A percentile compares a stretch with the other conserved stretches of the same genome.
These are phyloP conservation scores for Melikaiella ostensackeni DNA, from an alignment of 2,888 invertebrate species.

Conservation along the genomic window DNA sequence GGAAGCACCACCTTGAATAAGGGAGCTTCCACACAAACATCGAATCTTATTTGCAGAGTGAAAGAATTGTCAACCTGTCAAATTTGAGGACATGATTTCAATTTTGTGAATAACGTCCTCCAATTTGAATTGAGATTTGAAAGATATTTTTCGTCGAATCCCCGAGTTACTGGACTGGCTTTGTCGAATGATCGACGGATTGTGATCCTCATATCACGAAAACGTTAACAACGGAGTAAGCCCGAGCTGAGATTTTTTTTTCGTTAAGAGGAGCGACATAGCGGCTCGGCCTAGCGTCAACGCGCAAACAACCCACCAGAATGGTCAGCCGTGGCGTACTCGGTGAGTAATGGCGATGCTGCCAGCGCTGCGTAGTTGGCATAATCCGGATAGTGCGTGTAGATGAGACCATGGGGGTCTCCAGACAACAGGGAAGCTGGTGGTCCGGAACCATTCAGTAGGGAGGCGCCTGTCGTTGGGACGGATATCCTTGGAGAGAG, in stretches of 20 bases:
- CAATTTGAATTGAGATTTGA: not conserved
- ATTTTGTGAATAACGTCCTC: not conserved
- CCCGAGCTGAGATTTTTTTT: constrained; percentile 5
- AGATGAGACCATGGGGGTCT: constrained; percentile 91
- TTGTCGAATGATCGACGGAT: constrained; percentile 9
- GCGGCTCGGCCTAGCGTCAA: constrained; percentile 81
- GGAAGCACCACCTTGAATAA: not conserved
- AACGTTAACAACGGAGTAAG: constrained; percentile 7
- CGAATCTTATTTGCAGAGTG: not conserved
- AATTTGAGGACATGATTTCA: not conserved
- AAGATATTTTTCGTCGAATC: not conserved
- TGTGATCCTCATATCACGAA: constrained; percentile 1
- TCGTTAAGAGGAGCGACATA: constrained; percentile 35
- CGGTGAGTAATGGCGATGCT: constrained; percentile 88
- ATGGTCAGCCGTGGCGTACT: constrained; percentile 93
- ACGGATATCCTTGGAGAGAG: constrained; percentile 93
- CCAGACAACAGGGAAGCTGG: constrained; percentile 84
- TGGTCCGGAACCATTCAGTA: constrained; percentile 81
- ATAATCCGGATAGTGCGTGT: constrained; percentile 93
- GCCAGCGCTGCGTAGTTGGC: constrained; percentile 92
- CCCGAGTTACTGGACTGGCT: not conserved
- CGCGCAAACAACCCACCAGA: constrained; percentile 96
- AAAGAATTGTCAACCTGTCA: not conserved
- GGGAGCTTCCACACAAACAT: not conserved
- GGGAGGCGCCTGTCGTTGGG: constrained; percentile 85